Conservation (phyloP, 1,140 invertebrate genomes). For the Drosophila biarmipes region DNA sequence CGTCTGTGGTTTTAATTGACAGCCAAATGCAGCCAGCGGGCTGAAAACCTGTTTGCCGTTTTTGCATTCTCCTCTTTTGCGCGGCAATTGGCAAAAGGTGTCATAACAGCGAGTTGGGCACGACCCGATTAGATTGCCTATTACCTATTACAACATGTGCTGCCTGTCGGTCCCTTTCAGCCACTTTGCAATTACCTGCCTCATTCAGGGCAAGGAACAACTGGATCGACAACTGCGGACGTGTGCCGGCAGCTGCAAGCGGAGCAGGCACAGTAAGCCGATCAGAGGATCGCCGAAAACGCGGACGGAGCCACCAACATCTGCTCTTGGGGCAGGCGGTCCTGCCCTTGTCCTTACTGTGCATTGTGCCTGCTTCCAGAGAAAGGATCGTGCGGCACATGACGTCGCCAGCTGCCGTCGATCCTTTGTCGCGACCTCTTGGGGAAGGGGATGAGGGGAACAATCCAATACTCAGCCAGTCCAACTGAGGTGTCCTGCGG, state of each 20-base stretch:
- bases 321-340: constrained; percentile 26
- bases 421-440: constrained; percentile 32
- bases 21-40: constrained; percentile 56
- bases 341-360: constrained; percentile 46
- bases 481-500: not conserved
- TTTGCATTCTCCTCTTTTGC: constrained; percentile 64
- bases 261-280: constrained; percentile 31
- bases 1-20: constrained; percentile 66
- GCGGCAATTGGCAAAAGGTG: constrained; percentile 61
- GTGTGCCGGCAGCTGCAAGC: constrained; percentile 76
- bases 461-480: constrained; percentile 4
- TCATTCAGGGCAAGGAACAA: constrained; percentile 38
- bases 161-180: constrained; percentile 19
- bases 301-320: constrained; percentile 28
- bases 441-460: constrained; percentile 9
- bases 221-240: constrained; percentile 43
- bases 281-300: constrained; percentile 50
- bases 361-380: constrained; percentile 35
- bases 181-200: constrained; percentile 42
- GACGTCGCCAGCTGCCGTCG: constrained; percentile 33
- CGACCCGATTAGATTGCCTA: constrained; percentile 60
- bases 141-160: constrained; percentile 67
- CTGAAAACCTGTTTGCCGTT: constrained; percentile 62
- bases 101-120: constrained; percentile 54
- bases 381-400: constrained; percentile 53